Evolutionary conservation across 1,140 invertebrate species (phyloP).

Genomic region (Nilaparvata lugens): DNA sequence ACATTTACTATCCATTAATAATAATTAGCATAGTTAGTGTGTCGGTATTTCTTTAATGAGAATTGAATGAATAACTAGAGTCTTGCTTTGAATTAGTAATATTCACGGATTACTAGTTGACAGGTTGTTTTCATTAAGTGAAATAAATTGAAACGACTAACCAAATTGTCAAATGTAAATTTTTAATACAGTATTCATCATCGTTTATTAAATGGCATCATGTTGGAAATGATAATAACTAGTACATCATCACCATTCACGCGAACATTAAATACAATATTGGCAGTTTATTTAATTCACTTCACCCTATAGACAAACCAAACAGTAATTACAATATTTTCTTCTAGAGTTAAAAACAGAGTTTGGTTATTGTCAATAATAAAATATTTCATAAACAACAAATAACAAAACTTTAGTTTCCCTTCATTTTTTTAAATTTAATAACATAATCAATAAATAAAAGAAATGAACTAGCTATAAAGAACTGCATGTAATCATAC

Average conservation of each 20-base stretch:
- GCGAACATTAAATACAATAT: neutral
- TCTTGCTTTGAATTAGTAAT: no score
- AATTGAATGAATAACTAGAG: no score
- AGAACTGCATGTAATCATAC: neutral
- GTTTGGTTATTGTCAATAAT: constrained; percentile 5
- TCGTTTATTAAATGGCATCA: neutral
- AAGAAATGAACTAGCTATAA: neutral
- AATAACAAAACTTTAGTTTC: neutral
- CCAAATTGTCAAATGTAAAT: neutral
- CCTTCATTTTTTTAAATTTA: neutral
- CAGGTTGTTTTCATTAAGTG: no score
- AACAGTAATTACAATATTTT: neutral
- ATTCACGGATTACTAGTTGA: no score
- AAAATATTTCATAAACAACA: neutral
- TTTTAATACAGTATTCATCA: neutral
- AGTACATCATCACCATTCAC: neutral
- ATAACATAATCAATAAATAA: neutral
- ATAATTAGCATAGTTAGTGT: no score
- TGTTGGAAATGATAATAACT: neutral
- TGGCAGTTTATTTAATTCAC: neutral
- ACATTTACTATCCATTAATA: no score
- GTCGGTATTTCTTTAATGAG: no score
- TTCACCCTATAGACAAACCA: neutral
- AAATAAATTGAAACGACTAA: no score
- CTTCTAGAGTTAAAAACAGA: neutral